phyloP scores from a whole-genome alignment of 2,113 vertebrate genomes.

The Mustela nigripes region DNA sequence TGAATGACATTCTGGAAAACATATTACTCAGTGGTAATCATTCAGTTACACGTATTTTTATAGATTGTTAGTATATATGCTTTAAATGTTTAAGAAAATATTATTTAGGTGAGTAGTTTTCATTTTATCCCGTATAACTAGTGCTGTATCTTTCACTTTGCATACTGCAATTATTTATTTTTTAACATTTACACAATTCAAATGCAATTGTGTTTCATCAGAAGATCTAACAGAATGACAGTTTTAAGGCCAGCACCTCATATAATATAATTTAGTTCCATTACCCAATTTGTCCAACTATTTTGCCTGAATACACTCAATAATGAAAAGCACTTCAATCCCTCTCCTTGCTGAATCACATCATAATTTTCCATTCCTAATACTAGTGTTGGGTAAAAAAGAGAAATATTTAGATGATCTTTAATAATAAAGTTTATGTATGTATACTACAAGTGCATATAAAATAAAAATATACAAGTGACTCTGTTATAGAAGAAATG shows the following conservation, averaged over 20 bases:
- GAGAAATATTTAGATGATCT: constrained; percentile 64
- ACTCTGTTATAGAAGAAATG: neutral
- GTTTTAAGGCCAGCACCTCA: constrained; percentile 76
- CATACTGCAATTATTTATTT: constrained; percentile 65
- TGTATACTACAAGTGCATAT: neutral
- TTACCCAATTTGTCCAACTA: constrained; percentile 83
- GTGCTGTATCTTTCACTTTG: constrained; percentile 50
- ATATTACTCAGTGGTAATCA: neutral
- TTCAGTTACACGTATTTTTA: neutral
- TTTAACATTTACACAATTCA: constrained; percentile 77
- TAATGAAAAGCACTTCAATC: constrained; percentile 84
- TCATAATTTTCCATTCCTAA: constrained; percentile 78
- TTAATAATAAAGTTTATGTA: constrained; percentile 74
- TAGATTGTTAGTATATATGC: constrained; percentile 18
- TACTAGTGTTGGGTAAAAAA: constrained; percentile 13
- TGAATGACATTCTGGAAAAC: constrained; percentile 46
- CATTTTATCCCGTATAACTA: constrained; percentile 13
- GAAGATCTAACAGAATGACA: constrained; percentile 79
- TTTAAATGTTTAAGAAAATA: neutral
- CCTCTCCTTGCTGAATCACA: constrained; percentile 75
- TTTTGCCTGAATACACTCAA: constrained; percentile 78
- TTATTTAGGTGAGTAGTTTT: constrained; percentile 31
- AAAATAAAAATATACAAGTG: constrained; percentile 33
- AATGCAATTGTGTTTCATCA: constrained; percentile 82
- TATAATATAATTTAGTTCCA: constrained; percentile 83